These are phyloP conservation scores for Agrilus planipennis DNA, from an alignment of 1,140 invertebrate species.

Conservation along the genomic window DNA sequence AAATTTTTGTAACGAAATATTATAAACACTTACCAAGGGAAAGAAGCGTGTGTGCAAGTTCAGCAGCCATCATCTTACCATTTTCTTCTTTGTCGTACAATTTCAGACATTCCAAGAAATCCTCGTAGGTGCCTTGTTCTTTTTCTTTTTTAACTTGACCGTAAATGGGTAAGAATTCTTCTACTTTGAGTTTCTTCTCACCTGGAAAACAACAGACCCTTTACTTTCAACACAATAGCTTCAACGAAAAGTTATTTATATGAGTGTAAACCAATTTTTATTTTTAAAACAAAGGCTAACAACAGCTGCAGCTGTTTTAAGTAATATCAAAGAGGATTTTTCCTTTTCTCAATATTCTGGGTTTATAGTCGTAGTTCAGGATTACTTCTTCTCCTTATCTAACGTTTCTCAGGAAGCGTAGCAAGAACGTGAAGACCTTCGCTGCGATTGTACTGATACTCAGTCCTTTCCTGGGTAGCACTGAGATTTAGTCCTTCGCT, in stretches of 20 bases:
- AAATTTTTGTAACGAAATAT: neutral
- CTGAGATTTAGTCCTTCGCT: too few relatives aligned
- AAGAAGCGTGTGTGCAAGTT: slow-evolving; percentile 57
- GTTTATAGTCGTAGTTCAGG: neutral
- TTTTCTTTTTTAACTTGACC: slow-evolving; percentile 47
- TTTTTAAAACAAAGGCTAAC: neutral
- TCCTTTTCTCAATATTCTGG: neutral
- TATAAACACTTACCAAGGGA: slow-evolving; percentile 44
- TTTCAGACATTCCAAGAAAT: slow-evolving; percentile 68
- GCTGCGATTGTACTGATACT: too few relatives aligned
- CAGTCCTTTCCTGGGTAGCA: too few relatives aligned
- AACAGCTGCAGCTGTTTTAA: neutral
- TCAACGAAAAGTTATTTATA: too few relatives aligned
- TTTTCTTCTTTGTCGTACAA: slow-evolving; percentile 65
- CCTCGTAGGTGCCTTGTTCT: slow-evolving; percentile 59
- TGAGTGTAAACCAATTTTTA: slow-evolving; percentile 6
- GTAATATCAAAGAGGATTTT: neutral
- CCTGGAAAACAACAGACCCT: neutral
- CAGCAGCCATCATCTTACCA: slow-evolving; percentile 60
- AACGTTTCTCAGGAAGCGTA: too few relatives aligned
- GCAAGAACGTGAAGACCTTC: too few relatives aligned
- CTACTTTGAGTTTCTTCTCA: slow-evolving; percentile 59
- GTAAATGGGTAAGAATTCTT: slow-evolving; percentile 63
- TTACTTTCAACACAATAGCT: too few relatives aligned
- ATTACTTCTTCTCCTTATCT: too few relatives aligned